Conservation (phyloP, 2,113 vertebrate species). For the Nannospalax galili region DNA sequence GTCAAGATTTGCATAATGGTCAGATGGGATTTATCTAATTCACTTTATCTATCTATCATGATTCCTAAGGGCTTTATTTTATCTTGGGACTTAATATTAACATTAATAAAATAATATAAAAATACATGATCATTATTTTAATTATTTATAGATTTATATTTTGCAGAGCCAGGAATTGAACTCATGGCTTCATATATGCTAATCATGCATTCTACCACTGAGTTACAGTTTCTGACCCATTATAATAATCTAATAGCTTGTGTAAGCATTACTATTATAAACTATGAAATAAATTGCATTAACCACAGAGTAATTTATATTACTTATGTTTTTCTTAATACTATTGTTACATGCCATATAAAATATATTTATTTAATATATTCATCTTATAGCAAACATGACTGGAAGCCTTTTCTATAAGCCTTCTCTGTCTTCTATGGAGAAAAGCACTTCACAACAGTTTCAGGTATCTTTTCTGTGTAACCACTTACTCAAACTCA, state of each 20-base stretch:
- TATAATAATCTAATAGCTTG: not conserved
- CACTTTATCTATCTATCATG: not conserved
- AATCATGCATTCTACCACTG: too few species aligned
- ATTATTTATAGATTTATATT: not conserved
- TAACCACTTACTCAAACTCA: not conserved
- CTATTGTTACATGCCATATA: not conserved
- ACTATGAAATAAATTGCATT: not conserved
- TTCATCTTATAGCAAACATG: not conserved
- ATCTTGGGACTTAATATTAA: not conserved
- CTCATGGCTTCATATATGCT: not conserved
- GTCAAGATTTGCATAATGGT: not conserved
- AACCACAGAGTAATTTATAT: not conserved
- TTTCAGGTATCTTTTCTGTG: not conserved
- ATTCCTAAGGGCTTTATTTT: not conserved
- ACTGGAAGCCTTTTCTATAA: too few species aligned
- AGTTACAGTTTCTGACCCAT: not conserved
- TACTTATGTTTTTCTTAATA: not conserved
- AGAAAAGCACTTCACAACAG: too few species aligned
- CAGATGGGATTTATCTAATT: not conserved
- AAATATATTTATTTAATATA: not conserved
- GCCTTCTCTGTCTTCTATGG: too few species aligned
- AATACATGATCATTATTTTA: slow-evolving; percentile 1
- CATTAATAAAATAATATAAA: not conserved
- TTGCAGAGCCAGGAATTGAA: not conserved
- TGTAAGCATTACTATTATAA: not conserved